Evolutionary conservation across 2,113 vertebrate genomes (phyloP).

Genomic region (Petroica traversi): DNA sequence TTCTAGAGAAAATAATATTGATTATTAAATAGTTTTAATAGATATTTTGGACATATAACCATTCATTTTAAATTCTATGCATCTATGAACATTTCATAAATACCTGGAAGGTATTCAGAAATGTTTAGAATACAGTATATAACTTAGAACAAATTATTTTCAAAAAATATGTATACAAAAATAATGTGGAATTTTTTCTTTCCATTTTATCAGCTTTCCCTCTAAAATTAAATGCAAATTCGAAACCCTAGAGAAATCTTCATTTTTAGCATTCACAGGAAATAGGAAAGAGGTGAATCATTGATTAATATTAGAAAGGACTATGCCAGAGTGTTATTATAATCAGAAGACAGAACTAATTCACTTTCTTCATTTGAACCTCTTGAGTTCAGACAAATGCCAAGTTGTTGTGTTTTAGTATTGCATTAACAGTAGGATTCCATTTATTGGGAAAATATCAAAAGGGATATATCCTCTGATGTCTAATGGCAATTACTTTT

Average conservation of each 20-base stretch:
- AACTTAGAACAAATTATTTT: background rate
- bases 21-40: background rate
- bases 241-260: background rate
- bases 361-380: background rate
- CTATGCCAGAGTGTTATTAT: background rate
- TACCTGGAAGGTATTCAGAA: background rate
- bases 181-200: background rate
- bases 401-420: background rate
- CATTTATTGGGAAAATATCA: background rate
- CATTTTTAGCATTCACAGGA: background rate
- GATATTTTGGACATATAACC: background rate
- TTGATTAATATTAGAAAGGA: background rate
- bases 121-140: background rate
- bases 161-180: background rate
- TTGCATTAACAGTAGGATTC: background rate
- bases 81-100: background rate
- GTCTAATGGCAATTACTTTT: background rate
- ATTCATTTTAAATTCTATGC: background rate
- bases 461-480: background rate
- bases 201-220: background rate
- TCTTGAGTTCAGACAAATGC: background rate
- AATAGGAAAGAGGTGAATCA: background rate
- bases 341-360: slow-evolving; percentile 18
- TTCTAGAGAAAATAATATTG: background rate
- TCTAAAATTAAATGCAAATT: background rate